Conservation (phyloP, 2,113 vertebrate genomes). For the Zosterops japonicus region DNA sequence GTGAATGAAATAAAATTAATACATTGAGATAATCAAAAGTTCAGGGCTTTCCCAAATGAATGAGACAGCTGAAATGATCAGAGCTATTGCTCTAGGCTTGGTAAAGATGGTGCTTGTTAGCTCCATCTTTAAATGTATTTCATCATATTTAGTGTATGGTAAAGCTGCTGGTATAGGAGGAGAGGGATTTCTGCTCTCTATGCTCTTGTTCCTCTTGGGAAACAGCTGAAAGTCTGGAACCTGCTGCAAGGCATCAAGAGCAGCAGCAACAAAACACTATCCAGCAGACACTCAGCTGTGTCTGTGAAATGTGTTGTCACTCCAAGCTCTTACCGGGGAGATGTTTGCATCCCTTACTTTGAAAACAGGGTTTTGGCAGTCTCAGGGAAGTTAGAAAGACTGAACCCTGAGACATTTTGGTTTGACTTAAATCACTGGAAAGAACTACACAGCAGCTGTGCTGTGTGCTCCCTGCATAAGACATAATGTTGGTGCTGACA, state of each 20-base stretch:
- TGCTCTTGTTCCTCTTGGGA: neutral
- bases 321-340: neutral
- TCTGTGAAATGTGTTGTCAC: rapidly evolving
- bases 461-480: neutral
- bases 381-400: neutral
- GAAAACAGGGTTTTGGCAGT: neutral
- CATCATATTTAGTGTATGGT: neutral
- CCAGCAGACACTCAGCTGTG: neutral
- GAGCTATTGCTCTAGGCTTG: neutral
- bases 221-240: neutral
- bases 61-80: neutral
- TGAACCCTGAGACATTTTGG: neutral
- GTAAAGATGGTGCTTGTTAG: neutral
- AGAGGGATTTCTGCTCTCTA: neutral
- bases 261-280: neutral
- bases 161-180: neutral
- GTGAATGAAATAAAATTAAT: neutral
- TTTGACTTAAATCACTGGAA: neutral
- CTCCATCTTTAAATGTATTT: neutral
- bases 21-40: neutral
- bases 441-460: neutral
- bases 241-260: neutral
- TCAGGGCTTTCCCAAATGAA: neutral
- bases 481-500: neutral
- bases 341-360: neutral